Percentiles rank a stretch among this genome's conserved stretches.
Evolutionary conservation across 2,888 invertebrate genomes (phyloP).

Genomic region (Druceiella hillmani): DNA sequence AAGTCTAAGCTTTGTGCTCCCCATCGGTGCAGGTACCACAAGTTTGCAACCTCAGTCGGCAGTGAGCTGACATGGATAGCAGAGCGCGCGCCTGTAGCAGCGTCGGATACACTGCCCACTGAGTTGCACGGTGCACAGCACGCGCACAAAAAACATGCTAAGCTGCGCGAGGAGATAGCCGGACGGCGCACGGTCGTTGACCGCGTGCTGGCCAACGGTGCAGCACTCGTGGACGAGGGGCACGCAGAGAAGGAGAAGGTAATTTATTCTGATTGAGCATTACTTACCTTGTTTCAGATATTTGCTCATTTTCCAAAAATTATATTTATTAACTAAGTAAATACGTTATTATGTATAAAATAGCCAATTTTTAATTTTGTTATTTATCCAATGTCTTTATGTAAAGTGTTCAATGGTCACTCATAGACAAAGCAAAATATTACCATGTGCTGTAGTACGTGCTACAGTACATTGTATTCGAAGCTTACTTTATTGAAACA

Average conservation of each 20-base stretch:
- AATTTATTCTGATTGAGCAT: slow-evolving; percentile 18
- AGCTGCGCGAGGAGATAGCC: slow-evolving; percentile 82
- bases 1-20: too few relatives aligned
- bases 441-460: too few relatives aligned
- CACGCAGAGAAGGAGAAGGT: slow-evolving; percentile 80
- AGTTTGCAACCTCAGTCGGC: slow-evolving; percentile 89
- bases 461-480: too few relatives aligned
- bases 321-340: too few relatives aligned
- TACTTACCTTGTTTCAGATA: too few relatives aligned
- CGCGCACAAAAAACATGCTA: slow-evolving; percentile 85
- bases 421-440: too few relatives aligned
- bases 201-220: slow-evolving; percentile 75
- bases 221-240: slow-evolving; percentile 62
- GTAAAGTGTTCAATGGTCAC: too few relatives aligned
- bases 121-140: slow-evolving; percentile 92
- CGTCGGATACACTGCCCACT: slow-evolving; percentile 68
- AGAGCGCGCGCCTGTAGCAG: slow-evolving; percentile 79
- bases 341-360: slow-evolving; percentile 10
- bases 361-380: slow-evolving; percentile 3
- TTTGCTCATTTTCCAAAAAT: too few relatives aligned
- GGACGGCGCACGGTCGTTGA: slow-evolving; percentile 84
- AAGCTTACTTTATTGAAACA: too few relatives aligned
- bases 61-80: slow-evolving; percentile 94
- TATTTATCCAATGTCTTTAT: too few relatives aligned
- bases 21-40: slow-evolving; percentile 74